Percentiles rank a stretch among this genome's conserved stretches.
Conservation (phyloP, 2,888 invertebrate species). For the Andrena praecox region DNA sequence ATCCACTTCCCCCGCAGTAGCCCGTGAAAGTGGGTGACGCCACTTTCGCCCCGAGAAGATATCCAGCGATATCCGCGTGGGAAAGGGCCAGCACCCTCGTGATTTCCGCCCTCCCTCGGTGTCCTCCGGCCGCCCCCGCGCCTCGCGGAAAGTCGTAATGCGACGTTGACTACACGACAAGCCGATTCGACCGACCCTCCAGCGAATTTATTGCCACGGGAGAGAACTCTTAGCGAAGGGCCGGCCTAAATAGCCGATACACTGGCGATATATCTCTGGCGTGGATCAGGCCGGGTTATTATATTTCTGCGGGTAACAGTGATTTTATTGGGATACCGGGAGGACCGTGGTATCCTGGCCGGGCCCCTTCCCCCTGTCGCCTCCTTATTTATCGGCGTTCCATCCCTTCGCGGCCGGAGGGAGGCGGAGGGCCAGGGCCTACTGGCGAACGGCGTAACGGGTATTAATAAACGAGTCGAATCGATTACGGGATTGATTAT, state of each 20-base stretch:
- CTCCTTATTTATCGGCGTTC: conserved; percentile 39
- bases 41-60: conserved; percentile 64
- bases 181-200: conserved; percentile 52
- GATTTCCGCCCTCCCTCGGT: conserved; percentile 61
- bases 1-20: conserved; percentile 59
- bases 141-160: conserved; percentile 67
- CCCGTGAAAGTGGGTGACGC: conserved; percentile 69
- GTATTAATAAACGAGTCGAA: conserved; percentile 49
- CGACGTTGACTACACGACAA: conserved; percentile 66
- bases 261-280: conserved; percentile 46
- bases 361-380: neutral
- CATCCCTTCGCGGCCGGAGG: neutral
- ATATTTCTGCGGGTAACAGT: conserved; percentile 47
- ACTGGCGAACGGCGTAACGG: neutral
- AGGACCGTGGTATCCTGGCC: neutral
- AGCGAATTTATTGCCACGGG: conserved; percentile 60
- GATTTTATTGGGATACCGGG: conserved; percentile 55
- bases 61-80: conserved; percentile 73
- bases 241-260: conserved; percentile 58
- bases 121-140: neutral
- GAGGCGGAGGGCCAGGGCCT: neutral
- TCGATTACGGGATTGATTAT: conserved; percentile 51
- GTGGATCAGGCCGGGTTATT: conserved; percentile 50
- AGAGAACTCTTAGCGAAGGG: conserved; percentile 45
- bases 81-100: conserved; percentile 69